Percentiles rank a stretch among this genome's conserved stretches.
Evolutionary conservation across 37 sponge, comb jelly and placozoan species (phyloP).

Genomic region (Spongilla lacustris): DNA sequence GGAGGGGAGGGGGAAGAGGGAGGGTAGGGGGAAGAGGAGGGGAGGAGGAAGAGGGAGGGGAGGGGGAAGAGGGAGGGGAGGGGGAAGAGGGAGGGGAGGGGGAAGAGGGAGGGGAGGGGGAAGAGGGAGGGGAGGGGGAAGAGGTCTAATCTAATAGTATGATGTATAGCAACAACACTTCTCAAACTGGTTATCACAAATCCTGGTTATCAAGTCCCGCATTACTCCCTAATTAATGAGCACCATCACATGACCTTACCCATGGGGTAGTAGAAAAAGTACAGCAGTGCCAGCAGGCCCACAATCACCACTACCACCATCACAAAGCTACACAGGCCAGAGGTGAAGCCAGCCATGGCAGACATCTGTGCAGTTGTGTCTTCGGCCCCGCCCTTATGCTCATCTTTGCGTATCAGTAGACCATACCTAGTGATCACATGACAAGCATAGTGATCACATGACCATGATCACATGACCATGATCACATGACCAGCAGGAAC

Average conservation of each 20-base stretch:
- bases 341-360: background rate
- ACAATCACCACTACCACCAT: constrained; percentile 48
- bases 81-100: background rate
- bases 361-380: background rate
- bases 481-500: background rate
- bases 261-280: constrained; percentile 81
- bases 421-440: constrained; percentile 46
- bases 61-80: background rate
- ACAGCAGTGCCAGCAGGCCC: constrained; percentile 73
- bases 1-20: background rate
- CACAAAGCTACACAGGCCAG: constrained; percentile 20
- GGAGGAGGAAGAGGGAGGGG: background rate
- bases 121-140: background rate
- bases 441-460: background rate
- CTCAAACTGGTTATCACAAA: too few relatives aligned
- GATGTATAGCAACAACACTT: too few relatives aligned
- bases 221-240: too few relatives aligned
- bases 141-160: background rate
- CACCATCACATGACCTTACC: constrained; percentile 27
- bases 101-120: background rate
- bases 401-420: constrained; percentile 58
- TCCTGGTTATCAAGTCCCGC: too few relatives aligned
- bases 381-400: background rate
- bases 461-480: background rate
- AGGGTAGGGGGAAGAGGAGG: background rate